Conservation (phyloP, 2,113 vertebrate genomes). For the Pavo muticus region DNA sequence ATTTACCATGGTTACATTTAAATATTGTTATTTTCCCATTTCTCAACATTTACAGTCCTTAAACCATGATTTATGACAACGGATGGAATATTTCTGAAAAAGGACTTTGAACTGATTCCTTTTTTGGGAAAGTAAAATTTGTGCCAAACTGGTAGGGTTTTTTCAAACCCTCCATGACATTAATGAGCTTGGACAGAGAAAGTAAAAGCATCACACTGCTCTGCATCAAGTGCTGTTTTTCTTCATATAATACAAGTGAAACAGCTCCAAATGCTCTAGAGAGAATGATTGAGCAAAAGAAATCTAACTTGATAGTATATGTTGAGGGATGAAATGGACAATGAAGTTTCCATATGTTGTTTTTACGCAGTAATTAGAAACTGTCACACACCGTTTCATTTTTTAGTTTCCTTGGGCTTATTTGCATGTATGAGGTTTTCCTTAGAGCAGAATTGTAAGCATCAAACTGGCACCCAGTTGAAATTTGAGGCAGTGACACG, state of each 20-base stretch:
- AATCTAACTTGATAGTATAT: conserved; percentile 85
- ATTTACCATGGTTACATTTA: neutral
- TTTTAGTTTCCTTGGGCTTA: conserved; percentile 83
- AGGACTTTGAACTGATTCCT: neutral
- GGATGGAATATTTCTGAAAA: conserved; percentile 11
- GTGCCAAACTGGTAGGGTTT: neutral
- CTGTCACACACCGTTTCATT: conserved; percentile 86
- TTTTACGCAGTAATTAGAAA: conserved; percentile 91
- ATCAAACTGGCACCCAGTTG: conserved; percentile 72
- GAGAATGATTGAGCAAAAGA: conserved; percentile 82
- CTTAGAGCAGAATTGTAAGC: conserved; percentile 71
- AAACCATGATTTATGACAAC: neutral
- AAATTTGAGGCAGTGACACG: conserved; percentile 48
- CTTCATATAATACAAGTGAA: conserved; percentile 58
- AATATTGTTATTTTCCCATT: neutral
- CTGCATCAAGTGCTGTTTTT: conserved; percentile 45
- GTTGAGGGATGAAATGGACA: conserved; percentile 91
- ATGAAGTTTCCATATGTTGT: conserved; percentile 93
- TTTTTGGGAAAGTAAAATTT: conserved; percentile 17
- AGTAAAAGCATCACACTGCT: conserved; percentile 58
- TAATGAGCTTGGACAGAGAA: conserved; percentile 61
- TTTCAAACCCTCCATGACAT: conserved; percentile 33
- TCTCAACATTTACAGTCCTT: neutral
- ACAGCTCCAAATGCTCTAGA: conserved; percentile 69
- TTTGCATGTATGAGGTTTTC: conserved; percentile 78